These are phyloP conservation scores for Ctenodactylus gundi DNA, from an alignment of 2,113 vertebrate genomes.

Conservation along the genomic window DNA sequence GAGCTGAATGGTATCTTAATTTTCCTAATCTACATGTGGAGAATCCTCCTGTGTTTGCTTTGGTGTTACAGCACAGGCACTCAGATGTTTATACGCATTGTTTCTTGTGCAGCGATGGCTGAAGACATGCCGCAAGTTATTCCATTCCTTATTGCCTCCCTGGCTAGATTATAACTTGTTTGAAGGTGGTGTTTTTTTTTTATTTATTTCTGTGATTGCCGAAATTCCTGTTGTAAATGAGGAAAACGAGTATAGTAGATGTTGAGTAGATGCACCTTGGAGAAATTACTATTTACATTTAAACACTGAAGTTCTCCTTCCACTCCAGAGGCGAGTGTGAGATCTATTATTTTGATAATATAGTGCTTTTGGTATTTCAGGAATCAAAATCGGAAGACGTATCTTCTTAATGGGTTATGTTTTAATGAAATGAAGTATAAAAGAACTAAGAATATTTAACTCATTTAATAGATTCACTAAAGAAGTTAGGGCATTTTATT, in stretches of 20 bases:
- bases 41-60: not conserved
- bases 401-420: not conserved
- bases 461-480: not conserved
- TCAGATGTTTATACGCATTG: not conserved
- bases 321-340: not conserved
- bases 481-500: not conserved
- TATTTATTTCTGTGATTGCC: not conserved
- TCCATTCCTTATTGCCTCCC: not conserved
- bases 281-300: not conserved
- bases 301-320: not conserved
- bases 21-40: not conserved
- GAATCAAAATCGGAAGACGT: not conserved
- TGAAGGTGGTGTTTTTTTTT: not conserved
- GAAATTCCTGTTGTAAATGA: not conserved
- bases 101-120: not conserved
- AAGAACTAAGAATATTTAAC: not conserved
- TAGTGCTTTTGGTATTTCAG: not conserved
- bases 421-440: not conserved
- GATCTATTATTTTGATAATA: not conserved
- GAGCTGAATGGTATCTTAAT: not conserved
- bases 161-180: not conserved
- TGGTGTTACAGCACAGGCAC: not conserved
- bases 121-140: not conserved
- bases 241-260: not conserved
- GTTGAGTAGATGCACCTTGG: not conserved